phyloP scores from a whole-genome alignment of 1,140 invertebrate species.

The Drosophila persimilis region DNA sequence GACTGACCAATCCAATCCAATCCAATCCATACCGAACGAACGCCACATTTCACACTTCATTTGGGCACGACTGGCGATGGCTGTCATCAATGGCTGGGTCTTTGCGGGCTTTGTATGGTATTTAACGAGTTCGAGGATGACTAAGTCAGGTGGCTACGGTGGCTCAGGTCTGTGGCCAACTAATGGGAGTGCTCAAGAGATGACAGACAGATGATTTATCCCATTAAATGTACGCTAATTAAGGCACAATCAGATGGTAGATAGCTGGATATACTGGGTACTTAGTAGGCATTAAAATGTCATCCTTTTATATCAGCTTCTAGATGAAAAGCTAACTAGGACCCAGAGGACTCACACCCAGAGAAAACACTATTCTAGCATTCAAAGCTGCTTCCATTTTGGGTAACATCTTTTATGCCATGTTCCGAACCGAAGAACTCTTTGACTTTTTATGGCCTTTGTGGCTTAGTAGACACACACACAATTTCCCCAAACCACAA shows the following conservation, averaged over 20 bases:
- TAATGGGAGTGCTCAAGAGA: not conserved
- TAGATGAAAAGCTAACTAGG: not conserved
- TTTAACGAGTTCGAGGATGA: slow-evolving; percentile 1
- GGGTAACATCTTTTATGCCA: not conserved
- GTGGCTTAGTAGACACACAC: not conserved
- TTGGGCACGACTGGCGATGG: slow-evolving; percentile 24
- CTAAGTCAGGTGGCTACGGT: slow-evolving; percentile 3
- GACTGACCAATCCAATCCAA: slow-evolving; percentile 15
- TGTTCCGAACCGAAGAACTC: slow-evolving; percentile 19
- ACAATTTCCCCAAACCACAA: slow-evolving; percentile 3
- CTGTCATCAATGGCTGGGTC: not conserved
- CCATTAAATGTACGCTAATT: not conserved
- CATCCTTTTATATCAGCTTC: no score
- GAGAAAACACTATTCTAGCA: no score
- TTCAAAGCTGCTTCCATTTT: not conserved
- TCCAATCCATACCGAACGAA: slow-evolving; percentile 9
- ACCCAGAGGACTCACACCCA: no score
- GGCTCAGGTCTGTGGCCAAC: slow-evolving; percentile 17
- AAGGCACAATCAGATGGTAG: not conserved
- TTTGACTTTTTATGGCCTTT: slow-evolving; percentile 38
- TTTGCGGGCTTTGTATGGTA: slow-evolving; percentile 24
- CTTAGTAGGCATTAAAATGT: no score
- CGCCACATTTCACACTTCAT: slow-evolving; percentile 62
- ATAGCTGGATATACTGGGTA: no score
- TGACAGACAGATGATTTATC: not conserved